phyloP scores from a whole-genome alignment of 2,888 invertebrate species.

The Drosophila peninsularis region DNA sequence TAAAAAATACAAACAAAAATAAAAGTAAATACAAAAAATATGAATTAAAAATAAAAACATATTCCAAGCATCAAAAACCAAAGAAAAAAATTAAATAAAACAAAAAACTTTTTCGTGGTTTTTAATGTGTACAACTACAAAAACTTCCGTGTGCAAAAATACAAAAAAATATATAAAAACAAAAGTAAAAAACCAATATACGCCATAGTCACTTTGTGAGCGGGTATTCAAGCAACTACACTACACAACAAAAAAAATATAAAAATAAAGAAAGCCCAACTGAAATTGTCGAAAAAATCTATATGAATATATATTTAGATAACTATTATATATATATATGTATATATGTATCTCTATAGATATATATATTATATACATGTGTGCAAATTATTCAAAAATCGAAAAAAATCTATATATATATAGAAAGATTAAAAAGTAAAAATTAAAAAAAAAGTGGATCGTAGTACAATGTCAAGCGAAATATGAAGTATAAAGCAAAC shows the following conservation, averaged over 20 bases:
- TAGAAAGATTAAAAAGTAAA: conserved; percentile 37
- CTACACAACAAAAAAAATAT: conserved; percentile 45
- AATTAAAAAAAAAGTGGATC: conserved; percentile 58
- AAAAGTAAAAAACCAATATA: conserved; percentile 15
- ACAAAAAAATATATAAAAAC: conserved; percentile 26
- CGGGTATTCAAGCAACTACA: conserved; percentile 12
- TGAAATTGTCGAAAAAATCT: conserved; percentile 74
- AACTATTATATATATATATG: conserved; percentile 74
- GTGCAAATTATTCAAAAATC: conserved; percentile 78
- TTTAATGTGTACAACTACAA: conserved; percentile 72
- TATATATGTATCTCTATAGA: conserved; percentile 51
- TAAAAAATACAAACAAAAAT: conserved; percentile 12
- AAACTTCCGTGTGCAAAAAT: conserved; percentile 75
- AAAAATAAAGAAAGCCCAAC: conserved; percentile 74
- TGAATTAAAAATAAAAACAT: conserved; percentile 52
- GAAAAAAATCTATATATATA: conserved; percentile 62
- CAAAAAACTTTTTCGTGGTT: conserved; percentile 59
- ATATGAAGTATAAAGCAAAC: conserved; percentile 75
- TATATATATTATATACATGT: conserved; percentile 67
- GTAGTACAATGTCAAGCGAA: conserved; percentile 82
- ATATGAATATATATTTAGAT: conserved; percentile 78
- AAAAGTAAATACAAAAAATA: conserved; percentile 15
- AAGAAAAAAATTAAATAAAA: conserved; percentile 50
- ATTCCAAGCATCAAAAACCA: conserved; percentile 74
- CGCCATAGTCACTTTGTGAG: conserved; percentile 8